phyloP scores from a whole-genome alignment of 2,113 vertebrate species.

The Neolamprologus fasciatus region DNA sequence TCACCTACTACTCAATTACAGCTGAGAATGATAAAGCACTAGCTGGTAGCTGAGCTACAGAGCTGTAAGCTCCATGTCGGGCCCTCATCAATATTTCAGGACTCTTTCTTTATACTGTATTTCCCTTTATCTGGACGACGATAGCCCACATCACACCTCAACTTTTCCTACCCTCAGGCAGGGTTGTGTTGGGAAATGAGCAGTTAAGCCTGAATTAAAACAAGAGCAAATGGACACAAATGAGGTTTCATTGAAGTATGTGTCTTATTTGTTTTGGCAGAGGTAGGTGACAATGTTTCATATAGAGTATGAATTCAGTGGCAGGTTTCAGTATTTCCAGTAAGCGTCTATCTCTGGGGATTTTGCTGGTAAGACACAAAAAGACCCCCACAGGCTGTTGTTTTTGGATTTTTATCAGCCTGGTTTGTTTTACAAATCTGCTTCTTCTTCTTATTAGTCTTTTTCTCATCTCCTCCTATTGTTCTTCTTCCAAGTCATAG shows the following conservation, averaged over 20 bases:
- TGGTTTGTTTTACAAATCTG: not conserved
- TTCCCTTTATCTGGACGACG: conserved; percentile 33
- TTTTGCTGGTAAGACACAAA: not conserved
- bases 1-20: conserved; percentile 46
- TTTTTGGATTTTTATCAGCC: not conserved
- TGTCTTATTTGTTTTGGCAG: not conserved
- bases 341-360: not conserved
- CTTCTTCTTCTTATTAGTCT: not conserved
- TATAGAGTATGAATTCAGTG: not conserved
- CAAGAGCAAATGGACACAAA: not conserved
- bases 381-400: not conserved
- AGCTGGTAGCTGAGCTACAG: not conserved
- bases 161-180: conserved; percentile 13
- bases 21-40: conserved; percentile 40
- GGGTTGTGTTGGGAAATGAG: not conserved
- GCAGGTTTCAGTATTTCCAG: not conserved
- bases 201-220: not conserved
- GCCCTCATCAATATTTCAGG: conserved; percentile 62
- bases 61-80: conserved; percentile 20
- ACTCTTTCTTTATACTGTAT: conserved; percentile 37
- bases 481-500: not conserved
- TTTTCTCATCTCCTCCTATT: not conserved
- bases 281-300: not conserved
- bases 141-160: conserved; percentile 11
- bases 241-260: not conserved